A percentile compares a stretch with the other conserved stretches of the same genome.
Conservation (phyloP, 2,113 vertebrate species). For the Albula glossodonta region DNA sequence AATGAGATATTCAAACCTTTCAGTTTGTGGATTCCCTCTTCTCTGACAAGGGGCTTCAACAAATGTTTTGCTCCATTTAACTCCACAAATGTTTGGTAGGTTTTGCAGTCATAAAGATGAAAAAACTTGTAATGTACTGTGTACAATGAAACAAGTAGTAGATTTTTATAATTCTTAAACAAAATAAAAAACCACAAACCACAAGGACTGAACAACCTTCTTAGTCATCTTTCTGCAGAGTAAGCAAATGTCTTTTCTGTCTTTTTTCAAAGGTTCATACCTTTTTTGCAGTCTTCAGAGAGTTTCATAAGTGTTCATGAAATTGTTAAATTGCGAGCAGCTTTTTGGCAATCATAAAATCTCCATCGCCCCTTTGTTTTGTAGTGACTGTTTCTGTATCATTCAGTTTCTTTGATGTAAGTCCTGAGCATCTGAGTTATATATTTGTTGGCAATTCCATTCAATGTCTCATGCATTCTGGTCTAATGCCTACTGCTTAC, state of each 20-base stretch:
- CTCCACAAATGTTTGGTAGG: not conserved
- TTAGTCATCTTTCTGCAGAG: not conserved
- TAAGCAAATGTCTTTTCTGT: not conserved
- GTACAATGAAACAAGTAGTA: not conserved
- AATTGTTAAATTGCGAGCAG: not conserved
- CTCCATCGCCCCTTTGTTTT: not conserved
- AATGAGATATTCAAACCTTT: not conserved
- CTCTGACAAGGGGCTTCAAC: not conserved
- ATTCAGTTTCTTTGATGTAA: not conserved
- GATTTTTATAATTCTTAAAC: not conserved
- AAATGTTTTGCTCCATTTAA: not conserved
- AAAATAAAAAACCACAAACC: not conserved
- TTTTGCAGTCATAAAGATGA: not conserved
- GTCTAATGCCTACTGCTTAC: not conserved
- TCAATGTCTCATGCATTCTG: not conserved
- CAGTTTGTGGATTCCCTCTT: not conserved
- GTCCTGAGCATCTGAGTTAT: not conserved
- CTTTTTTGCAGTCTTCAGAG: not conserved
- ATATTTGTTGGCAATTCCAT: not conserved
- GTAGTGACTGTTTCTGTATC: not conserved
- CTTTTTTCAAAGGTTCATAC: not conserved
- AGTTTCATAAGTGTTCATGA: not conserved
- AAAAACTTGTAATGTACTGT: not conserved
- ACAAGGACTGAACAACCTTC: not conserved
- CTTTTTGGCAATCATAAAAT: not conserved